Percentiles rank a stretch among this genome's conserved stretches.
Evolutionary conservation across 2,113 vertebrate genomes (phyloP).

Genomic region (Malurus melanocephalus): DNA sequence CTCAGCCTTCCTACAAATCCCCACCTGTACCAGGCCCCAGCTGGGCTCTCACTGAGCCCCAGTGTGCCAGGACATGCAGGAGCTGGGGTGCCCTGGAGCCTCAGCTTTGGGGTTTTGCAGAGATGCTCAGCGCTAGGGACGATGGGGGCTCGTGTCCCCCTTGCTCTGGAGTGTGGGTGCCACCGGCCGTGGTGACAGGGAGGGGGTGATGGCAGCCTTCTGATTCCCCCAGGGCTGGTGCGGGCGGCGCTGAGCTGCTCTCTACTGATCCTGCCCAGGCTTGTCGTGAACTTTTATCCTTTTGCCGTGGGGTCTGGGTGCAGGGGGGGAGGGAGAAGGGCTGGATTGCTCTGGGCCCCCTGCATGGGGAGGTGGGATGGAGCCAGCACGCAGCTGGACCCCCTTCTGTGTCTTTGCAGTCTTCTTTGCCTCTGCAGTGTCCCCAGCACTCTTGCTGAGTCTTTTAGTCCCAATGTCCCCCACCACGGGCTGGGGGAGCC

Average conservation of each 20-base stretch:
- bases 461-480: neutral
- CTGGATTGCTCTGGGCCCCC: neutral
- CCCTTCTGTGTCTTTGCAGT: neutral
- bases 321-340: neutral
- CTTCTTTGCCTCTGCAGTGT: neutral
- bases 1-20: constrained; percentile 11
- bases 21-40: constrained; percentile 10
- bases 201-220: accelerated
- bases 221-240: accelerated
- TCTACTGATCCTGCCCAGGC: constrained; percentile 7
- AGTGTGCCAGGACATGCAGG: accelerated
- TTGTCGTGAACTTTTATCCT: constrained; percentile 63
- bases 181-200: accelerated
- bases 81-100: neutral
- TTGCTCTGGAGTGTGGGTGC: accelerated
- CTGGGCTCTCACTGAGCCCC: neutral
- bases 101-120: neutral
- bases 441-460: neutral
- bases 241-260: neutral
- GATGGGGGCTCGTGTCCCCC: neutral
- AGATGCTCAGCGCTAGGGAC: neutral
- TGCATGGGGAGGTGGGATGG: neutral
- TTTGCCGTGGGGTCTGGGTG: neutral
- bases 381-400: neutral
- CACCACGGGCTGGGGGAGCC: accelerated